Evolutionary conservation across 1,140 invertebrate species (phyloP).

Genomic region (Penaeus chinensis): DNA sequence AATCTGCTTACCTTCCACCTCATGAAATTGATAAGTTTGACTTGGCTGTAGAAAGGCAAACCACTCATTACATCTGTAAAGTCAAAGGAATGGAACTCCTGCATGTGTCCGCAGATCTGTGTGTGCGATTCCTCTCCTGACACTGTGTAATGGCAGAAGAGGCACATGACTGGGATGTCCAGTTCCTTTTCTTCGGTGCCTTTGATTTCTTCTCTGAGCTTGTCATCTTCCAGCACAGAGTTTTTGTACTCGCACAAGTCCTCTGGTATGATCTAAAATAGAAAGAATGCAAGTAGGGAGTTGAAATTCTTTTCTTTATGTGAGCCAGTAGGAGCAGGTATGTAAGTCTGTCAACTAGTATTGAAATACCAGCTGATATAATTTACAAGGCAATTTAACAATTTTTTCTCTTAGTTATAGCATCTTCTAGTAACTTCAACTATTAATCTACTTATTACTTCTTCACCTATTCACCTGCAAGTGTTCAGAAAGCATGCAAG

Average conservation of each 20-base stretch:
- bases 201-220: conserved; percentile 66
- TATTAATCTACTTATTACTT: too few relatives aligned
- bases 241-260: conserved; percentile 21
- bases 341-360: too few relatives aligned
- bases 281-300: neutral
- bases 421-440: too few relatives aligned
- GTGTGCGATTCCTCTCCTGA: conserved; percentile 35
- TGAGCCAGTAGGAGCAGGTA: too few relatives aligned
- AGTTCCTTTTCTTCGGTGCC: conserved; percentile 14
- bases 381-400: too few relatives aligned
- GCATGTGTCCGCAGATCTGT: conserved; percentile 49
- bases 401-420: too few relatives aligned
- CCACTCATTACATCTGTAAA: conserved; percentile 45
- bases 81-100: conserved; percentile 53
- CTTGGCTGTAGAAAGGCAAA: conserved; percentile 67
- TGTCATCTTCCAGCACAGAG: conserved; percentile 31
- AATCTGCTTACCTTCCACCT: conserved; percentile 69
- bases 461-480: too few relatives aligned
- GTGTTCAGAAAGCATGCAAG: too few relatives aligned
- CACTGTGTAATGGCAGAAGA: conserved; percentile 55
- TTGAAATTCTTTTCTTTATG: too few relatives aligned
- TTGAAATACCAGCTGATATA: too few relatives aligned
- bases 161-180: conserved; percentile 38
- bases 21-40: conserved; percentile 92
- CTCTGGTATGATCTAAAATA: conserved; percentile 35